Evolutionary conservation across 2,888 invertebrate species (phyloP).

Genomic region (Acanthococcus lagerstroemiae): DNA sequence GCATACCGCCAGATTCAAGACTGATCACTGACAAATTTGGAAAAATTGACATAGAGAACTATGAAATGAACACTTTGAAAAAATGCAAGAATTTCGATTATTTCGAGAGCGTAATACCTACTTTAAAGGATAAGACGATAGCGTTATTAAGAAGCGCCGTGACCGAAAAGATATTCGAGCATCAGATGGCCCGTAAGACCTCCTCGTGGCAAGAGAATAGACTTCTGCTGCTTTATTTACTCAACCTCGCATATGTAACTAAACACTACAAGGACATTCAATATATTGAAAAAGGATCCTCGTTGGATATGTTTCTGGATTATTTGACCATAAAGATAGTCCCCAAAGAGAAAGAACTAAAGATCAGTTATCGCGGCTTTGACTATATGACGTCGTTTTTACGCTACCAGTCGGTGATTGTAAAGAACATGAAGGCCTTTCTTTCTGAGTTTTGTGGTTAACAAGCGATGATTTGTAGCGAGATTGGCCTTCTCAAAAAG

Average conservation of each 20-base stretch:
- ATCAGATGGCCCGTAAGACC: too few relatives aligned
- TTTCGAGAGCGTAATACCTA: too few relatives aligned
- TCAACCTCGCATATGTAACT: background rate
- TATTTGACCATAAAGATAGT: background rate
- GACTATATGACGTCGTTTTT: background rate
- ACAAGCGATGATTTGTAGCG: background rate
- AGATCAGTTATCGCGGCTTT: background rate
- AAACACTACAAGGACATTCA: background rate
- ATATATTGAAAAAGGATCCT: background rate
- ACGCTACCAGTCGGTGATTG: background rate
- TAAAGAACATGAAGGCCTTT: background rate
- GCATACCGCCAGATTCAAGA: too few relatives aligned
- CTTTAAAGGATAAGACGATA: too few relatives aligned
- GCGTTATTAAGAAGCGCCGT: too few relatives aligned
- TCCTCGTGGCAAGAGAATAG: too few relatives aligned
- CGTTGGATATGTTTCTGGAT: background rate
- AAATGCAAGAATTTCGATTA: too few relatives aligned
- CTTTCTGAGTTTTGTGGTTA: background rate
- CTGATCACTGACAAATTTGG: too few relatives aligned
- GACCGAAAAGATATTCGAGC: too few relatives aligned
- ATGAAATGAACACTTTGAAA: too few relatives aligned
- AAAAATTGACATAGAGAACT: too few relatives aligned
- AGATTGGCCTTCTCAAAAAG: background rate
- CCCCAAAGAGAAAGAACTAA: background rate
- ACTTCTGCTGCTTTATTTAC: background rate